Evolutionary conservation across 2,113 vertebrate species (phyloP).

Genomic region (Eonycteris spelaea): DNA sequence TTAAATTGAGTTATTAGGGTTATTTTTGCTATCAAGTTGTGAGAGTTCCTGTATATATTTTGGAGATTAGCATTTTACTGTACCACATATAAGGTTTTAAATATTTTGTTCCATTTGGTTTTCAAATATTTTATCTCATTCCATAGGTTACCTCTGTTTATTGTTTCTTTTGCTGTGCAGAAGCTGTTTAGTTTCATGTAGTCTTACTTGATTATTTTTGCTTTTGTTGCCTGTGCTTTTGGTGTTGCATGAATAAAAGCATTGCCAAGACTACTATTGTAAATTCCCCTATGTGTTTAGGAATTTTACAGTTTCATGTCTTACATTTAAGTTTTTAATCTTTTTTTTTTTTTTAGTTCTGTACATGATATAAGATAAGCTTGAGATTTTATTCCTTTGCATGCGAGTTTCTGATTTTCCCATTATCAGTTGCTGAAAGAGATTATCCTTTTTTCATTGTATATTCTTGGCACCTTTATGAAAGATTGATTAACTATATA

Average conservation of each 20-base stretch:
- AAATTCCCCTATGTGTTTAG: not conserved
- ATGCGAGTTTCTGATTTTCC: not conserved
- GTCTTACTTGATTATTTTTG: not conserved
- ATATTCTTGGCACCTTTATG: not conserved
- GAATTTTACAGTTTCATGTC: not conserved
- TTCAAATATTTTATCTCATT: not conserved
- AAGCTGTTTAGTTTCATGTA: not conserved
- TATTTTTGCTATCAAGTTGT: not conserved
- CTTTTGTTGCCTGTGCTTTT: not conserved
- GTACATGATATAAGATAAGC: not conserved
- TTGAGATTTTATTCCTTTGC: not conserved
- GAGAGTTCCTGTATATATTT: not conserved
- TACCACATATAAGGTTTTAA: no score
- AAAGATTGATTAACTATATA: not conserved
- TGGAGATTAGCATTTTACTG: not conserved
- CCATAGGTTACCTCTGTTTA: not conserved
- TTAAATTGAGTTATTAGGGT: no score
- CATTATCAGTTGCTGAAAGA: not conserved
- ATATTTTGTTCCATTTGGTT: not conserved
- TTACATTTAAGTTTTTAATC: not conserved
- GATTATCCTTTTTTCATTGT: not conserved
- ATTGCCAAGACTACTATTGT: not conserved
- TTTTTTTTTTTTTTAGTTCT: not conserved
- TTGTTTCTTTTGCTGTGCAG: not conserved
- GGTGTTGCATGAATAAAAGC: not conserved